A percentile compares a stretch with the other conserved stretches of the same genome.
Evolutionary conservation across 1,140 invertebrate genomes (phyloP).

Genomic region (Macrobrachium nipponense): DNA sequence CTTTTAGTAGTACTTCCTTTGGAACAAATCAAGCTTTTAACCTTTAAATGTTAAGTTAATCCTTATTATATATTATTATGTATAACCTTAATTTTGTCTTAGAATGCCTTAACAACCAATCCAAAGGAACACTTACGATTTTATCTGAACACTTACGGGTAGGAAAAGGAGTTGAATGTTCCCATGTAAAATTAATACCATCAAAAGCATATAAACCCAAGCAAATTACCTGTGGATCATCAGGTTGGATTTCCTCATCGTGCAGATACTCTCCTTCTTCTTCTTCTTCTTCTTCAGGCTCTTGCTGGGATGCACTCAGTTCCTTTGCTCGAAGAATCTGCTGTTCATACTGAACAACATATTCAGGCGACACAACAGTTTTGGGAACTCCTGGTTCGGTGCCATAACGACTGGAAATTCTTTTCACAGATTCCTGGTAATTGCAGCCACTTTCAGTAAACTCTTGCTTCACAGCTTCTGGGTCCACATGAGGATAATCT

Average conservation of each 20-base stretch:
- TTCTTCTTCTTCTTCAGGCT: slow-evolving; percentile 1
- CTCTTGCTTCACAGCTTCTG: slow-evolving; percentile 36
- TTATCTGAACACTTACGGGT: too few relatives aligned
- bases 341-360: slow-evolving; percentile 40
- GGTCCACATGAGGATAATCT: slow-evolving; percentile 50
- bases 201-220: too few relatives aligned
- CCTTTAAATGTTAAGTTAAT: too few relatives aligned
- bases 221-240: slow-evolving; percentile 52
- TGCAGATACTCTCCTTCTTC: not conserved
- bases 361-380: slow-evolving; percentile 51
- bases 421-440: slow-evolving; percentile 26
- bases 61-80: too few relatives aligned
- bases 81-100: too few relatives aligned
- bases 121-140: too few relatives aligned
- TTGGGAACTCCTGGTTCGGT: slow-evolving; percentile 43
- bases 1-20: too few relatives aligned
- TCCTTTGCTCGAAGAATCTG: slow-evolving; percentile 32
- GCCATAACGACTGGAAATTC: slow-evolving; percentile 24
- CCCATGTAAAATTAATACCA: too few relatives aligned
- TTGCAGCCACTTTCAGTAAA: slow-evolving; percentile 35
- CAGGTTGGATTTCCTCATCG: slow-evolving; percentile 19
- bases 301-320: slow-evolving; percentile 15
- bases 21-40: too few relatives aligned
- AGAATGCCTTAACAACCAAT: too few relatives aligned
- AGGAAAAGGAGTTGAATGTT: too few relatives aligned